phyloP scores from a whole-genome alignment of 2,113 vertebrate genomes.

The Eidolon helvum region DNA sequence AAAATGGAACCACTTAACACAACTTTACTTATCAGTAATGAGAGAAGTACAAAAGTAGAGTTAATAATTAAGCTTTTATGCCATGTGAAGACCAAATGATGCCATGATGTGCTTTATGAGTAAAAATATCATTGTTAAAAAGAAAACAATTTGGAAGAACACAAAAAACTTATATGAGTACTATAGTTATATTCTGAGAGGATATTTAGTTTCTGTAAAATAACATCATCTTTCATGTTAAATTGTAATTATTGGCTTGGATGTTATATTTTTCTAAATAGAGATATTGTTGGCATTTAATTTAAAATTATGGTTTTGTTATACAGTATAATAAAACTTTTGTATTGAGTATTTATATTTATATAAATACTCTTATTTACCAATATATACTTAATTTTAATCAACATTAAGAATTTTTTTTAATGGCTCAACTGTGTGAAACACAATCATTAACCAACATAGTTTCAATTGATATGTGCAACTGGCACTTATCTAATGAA shows the following conservation, averaged over 20 bases:
- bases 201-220: neutral
- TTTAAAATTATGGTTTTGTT: neutral
- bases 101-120: neutral
- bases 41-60: neutral
- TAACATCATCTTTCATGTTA: neutral
- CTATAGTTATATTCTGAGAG: neutral
- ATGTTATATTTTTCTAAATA: neutral
- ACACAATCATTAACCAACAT: neutral
- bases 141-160: neutral
- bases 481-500: neutral
- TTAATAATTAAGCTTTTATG: neutral
- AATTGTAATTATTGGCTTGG: neutral
- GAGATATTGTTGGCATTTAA: neutral
- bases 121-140: neutral
- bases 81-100: neutral
- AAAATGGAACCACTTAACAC: neutral
- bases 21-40: neutral
- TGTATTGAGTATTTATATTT: neutral
- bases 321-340: neutral
- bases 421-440: neutral
- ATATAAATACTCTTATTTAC: neutral
- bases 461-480: neutral
- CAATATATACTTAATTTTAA: neutral
- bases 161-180: neutral
- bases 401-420: neutral